phyloP scores from a whole-genome alignment of 2,797 vertebrate genomes.

The Clarias platycephalus region DNA sequence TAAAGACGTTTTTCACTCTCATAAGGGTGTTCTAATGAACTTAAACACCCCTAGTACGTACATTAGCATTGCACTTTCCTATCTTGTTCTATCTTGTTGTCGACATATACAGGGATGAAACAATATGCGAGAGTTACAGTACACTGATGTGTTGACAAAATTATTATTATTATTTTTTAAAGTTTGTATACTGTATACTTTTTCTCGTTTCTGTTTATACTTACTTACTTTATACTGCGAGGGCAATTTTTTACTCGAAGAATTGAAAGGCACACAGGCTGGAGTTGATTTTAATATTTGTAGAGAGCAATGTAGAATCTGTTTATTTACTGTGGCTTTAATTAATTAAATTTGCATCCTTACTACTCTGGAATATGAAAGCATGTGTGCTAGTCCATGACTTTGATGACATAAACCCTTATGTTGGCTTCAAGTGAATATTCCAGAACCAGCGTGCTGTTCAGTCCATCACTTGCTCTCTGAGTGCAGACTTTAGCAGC shows the following conservation, averaged over 20 bases:
- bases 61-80: background rate
- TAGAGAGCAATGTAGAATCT: background rate
- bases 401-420: slow-evolving; percentile 12
- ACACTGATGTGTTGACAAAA: background rate
- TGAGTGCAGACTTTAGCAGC: slow-evolving; percentile 50
- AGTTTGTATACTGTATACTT: too few species aligned
- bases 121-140: background rate
- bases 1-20: too few species aligned
- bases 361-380: slow-evolving; percentile 5
- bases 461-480: slow-evolving; percentile 17
- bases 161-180: background rate
- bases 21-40: too few species aligned
- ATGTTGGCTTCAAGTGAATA: slow-evolving; percentile 17
- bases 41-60: background rate
- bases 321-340: background rate
- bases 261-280: background rate
- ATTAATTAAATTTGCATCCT: slow-evolving; percentile 17
- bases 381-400: slow-evolving; percentile 6
- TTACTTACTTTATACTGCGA: too few species aligned
- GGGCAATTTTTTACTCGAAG: too few species aligned
- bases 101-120: background rate
- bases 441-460: slow-evolving; percentile 17
- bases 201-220: too few species aligned
- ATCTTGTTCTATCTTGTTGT: background rate
- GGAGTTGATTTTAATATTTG: background rate